phyloP scores from a whole-genome alignment of 2,113 vertebrate species.

The Formicarius rufipectus region DNA sequence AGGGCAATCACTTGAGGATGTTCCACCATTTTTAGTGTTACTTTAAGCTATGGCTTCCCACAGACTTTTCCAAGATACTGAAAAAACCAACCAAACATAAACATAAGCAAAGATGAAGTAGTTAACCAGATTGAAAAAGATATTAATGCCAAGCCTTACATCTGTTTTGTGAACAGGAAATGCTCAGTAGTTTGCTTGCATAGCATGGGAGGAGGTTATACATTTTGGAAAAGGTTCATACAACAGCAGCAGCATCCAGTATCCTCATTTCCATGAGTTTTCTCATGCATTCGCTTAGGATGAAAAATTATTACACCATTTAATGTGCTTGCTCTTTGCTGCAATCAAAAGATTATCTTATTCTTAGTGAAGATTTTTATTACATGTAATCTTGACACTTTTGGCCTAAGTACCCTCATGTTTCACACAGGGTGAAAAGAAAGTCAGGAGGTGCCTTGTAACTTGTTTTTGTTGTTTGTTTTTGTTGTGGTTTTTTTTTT shows the following conservation, averaged over 20 bases:
- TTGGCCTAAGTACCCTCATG: not conserved
- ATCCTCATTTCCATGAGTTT: not conserved
- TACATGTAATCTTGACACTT: not conserved
- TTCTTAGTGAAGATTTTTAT: not conserved
- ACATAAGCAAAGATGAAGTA: not conserved
- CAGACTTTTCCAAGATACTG: not conserved
- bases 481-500: no score
- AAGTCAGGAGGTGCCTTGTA: not conserved
- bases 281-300: not conserved
- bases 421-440: not conserved
- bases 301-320: not conserved
- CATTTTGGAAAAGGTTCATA: not conserved
- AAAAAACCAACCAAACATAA: not conserved
- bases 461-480: no score
- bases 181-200: not conserved
- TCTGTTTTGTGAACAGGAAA: not conserved
- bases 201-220: not conserved
- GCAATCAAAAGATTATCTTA: not conserved
- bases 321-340: not conserved
- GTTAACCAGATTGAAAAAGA: not conserved
- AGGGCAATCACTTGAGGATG: not conserved
- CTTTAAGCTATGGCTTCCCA: not conserved
- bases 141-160: not conserved
- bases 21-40: not conserved
- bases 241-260: not conserved